Percentiles rank a stretch among this genome's conserved stretches.
Evolutionary conservation across 2,797 vertebrate species (phyloP).

Genomic region (Coracias cyanogaster): DNA sequence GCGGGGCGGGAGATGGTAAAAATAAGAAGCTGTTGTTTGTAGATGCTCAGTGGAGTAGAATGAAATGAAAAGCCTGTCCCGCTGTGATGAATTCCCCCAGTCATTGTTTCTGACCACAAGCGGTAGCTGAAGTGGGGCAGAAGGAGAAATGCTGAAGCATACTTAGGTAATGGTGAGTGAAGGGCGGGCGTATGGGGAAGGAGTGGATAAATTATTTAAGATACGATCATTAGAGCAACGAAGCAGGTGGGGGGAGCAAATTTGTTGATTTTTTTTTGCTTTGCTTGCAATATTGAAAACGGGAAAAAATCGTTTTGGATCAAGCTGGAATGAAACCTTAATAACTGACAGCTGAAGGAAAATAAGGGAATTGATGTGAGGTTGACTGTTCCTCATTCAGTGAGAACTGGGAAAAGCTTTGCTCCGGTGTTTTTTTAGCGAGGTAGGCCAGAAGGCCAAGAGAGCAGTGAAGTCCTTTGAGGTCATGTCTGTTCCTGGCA

Average conservation of each 20-base stretch:
- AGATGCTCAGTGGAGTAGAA: conserved; percentile 33
- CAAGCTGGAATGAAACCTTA: conserved; percentile 19
- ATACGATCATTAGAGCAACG: not conserved
- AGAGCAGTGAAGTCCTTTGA: not conserved
- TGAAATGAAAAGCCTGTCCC: not conserved
- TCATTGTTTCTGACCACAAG: not conserved
- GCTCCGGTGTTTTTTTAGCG: not conserved
- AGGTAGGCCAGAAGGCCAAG: not conserved
- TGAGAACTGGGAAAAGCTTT: not conserved
- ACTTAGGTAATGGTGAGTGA: not conserved
- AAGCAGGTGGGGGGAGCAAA: not conserved
- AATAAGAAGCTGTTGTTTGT: not conserved
- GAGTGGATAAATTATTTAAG: conserved; percentile 57
- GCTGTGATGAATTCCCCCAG: not conserved
- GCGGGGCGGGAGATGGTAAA: accelerated
- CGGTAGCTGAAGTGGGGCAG: not conserved
- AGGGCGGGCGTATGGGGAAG: not conserved
- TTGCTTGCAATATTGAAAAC: conserved; percentile 40
- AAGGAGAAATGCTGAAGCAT: conserved; percentile 6
- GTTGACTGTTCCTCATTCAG: not conserved
- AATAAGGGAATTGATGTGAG: not conserved
- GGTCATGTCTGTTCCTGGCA: not conserved
- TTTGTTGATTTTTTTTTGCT: conserved; percentile 38
- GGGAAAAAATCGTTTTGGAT: conserved; percentile 25
- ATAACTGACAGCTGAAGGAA: not conserved